Percentiles rank a stretch among this genome's conserved stretches.
phyloP scores from a whole-genome alignment of 1,140 invertebrate genomes.

The Drosophila fuyamai region DNA sequence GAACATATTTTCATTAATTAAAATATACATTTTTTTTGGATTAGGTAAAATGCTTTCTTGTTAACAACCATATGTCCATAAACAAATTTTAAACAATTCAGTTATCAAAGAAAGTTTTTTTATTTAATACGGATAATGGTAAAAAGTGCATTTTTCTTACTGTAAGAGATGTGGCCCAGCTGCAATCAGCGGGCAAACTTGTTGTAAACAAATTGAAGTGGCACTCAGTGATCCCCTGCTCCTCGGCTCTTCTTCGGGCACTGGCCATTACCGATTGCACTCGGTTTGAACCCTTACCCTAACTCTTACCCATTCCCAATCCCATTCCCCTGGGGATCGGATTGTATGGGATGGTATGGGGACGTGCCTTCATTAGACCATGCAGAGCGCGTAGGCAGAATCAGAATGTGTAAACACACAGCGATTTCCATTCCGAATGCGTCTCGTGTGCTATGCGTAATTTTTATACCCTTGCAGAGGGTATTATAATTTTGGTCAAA shows the following conservation, averaged over 20 bases:
- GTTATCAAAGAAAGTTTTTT: no score
- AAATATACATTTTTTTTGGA: no score
- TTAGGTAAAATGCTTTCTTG: no score
- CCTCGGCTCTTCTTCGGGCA: neutral
- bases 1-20: no score
- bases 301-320: conserved; percentile 17
- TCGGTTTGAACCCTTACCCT: conserved; percentile 43
- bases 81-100: no score
- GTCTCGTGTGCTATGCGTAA: conserved; percentile 66
- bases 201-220: conserved; percentile 77
- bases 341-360: conserved; percentile 11
- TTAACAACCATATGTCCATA: no score
- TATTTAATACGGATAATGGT: neutral
- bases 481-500: no score
- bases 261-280: conserved; percentile 60
- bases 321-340: conserved; percentile 12
- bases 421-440: conserved; percentile 45
- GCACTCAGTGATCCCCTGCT: conserved; percentile 38
- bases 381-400: conserved; percentile 62
- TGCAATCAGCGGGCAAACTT: conserved; percentile 62
- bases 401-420: conserved; percentile 62
- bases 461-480: no score
- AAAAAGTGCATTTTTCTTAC: neutral
- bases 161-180: conserved; percentile 32
- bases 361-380: conserved; percentile 73